phyloP scores from a whole-genome alignment of 1,140 invertebrate species.

The Rhyzopertha dominica region DNA sequence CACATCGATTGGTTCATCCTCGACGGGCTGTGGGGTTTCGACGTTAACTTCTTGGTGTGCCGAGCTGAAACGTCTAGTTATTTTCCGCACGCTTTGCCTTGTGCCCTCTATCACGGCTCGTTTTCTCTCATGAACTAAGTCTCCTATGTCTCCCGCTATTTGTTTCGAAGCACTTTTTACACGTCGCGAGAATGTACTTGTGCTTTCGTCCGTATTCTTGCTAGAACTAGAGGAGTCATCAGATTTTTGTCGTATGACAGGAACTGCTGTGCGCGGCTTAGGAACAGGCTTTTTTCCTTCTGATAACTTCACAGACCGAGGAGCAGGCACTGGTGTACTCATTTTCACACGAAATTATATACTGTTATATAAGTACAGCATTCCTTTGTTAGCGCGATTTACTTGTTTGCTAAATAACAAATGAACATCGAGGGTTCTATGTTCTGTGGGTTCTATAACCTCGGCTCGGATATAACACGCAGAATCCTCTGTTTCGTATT shows the following conservation, averaged over 20 bases:
- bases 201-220: constrained; percentile 12
- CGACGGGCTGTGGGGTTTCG: constrained; percentile 16
- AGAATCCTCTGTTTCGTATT: too few relatives aligned
- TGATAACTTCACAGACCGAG: constrained; percentile 15
- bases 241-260: constrained; percentile 7
- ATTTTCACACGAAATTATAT: constrained; percentile 21
- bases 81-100: constrained; percentile 47
- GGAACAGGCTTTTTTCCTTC: constrained; percentile 34
- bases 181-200: constrained; percentile 28
- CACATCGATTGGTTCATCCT: constrained; percentile 22
- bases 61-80: constrained; percentile 40
- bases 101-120: constrained; percentile 51
- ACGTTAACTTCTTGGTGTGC: constrained; percentile 23
- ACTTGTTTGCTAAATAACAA: too few relatives aligned
- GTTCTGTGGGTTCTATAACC: too few relatives aligned
- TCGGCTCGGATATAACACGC: too few relatives aligned
- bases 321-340: constrained; percentile 30
- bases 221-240: constrained; percentile 10
- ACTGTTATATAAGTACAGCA: too few relatives aligned
- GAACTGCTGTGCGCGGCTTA: constrained; percentile 19
- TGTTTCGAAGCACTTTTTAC: constrained; percentile 46
- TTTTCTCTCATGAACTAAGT: constrained; percentile 49
- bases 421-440: too few relatives aligned
- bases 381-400: too few relatives aligned
- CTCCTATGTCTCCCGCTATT: constrained; percentile 50